A percentile compares a stretch with the other conserved stretches of the same genome.
These are phyloP conservation scores for Naso thynnoides DNA, from an alignment of 2,797 vertebrate species.

Conservation along the genomic window DNA sequence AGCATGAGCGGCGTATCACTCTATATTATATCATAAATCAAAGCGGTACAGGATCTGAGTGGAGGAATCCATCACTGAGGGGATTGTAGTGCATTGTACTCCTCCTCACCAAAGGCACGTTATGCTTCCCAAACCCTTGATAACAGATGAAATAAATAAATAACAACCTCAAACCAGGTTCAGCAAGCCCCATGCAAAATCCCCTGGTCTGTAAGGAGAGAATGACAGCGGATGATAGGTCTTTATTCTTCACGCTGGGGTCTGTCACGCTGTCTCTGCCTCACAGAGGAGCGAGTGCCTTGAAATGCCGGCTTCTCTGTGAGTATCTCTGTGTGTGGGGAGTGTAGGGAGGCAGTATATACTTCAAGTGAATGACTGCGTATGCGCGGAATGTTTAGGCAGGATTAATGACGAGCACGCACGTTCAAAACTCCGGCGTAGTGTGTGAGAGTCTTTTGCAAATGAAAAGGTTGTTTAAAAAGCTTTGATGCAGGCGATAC, in stretches of 20 bases:
- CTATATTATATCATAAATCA: slow-evolving; percentile 76
- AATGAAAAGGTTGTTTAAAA: slow-evolving; percentile 37
- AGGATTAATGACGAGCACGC: slow-evolving; percentile 26
- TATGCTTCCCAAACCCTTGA: slow-evolving; percentile 67
- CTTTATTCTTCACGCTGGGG: slow-evolving; percentile 69
- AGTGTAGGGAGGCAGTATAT: slow-evolving; percentile 15
- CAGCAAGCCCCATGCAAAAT: slow-evolving; percentile 68
- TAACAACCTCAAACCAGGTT: slow-evolving; percentile 67
- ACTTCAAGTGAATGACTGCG: slow-evolving; percentile 17
- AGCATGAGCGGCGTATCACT: slow-evolving; percentile 57
- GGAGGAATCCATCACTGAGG: slow-evolving; percentile 67
- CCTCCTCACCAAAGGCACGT: slow-evolving; percentile 64
- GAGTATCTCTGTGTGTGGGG: slow-evolving; percentile 17
- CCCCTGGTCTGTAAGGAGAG: slow-evolving; percentile 65
- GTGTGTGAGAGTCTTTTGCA: slow-evolving; percentile 15
- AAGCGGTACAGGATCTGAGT: slow-evolving; percentile 68
- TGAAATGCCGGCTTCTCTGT: slow-evolving; percentile 60
- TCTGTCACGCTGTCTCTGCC: slow-evolving; percentile 68
- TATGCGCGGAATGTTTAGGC: slow-evolving; percentile 6
- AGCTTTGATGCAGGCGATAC: slow-evolving; percentile 47
- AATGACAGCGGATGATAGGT: slow-evolving; percentile 73
- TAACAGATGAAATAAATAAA: slow-evolving; percentile 75
- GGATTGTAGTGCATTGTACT: slow-evolving; percentile 65
- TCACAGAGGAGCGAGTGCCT: slow-evolving; percentile 63
- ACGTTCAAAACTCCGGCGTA: slow-evolving; percentile 8